Evolutionary conservation across 2,113 vertebrate genomes (phyloP).

Genomic region (Probosciger aterrimus): DNA sequence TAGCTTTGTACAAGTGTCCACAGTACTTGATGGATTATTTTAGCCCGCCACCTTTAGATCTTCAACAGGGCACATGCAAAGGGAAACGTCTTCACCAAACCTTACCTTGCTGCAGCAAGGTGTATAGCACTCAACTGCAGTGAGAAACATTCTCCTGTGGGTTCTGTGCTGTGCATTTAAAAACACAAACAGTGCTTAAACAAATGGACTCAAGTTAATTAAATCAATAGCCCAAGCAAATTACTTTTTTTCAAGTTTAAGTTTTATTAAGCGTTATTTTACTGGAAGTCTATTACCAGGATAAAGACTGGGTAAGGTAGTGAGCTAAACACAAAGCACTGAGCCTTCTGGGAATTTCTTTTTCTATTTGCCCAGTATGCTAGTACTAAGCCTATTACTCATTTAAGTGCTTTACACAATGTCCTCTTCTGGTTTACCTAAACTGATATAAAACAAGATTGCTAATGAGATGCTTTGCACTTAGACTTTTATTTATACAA

Average conservation of each 20-base stretch:
- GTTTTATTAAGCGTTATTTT: constrained; percentile 69
- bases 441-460: not conserved
- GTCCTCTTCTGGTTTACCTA: not conserved
- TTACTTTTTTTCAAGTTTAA: constrained; percentile 59
- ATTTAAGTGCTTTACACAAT: not conserved
- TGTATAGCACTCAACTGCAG: not conserved
- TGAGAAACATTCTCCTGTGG: not conserved
- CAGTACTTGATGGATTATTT: not conserved
- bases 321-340: not conserved
- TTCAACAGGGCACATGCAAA: not conserved
- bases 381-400: not conserved
- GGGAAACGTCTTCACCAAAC: not conserved
- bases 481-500: not conserved
- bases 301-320: not conserved
- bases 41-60: not conserved
- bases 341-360: not conserved
- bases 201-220: constrained; percentile 63
- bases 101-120: not conserved
- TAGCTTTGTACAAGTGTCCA: not conserved
- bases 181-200: constrained; percentile 24
- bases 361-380: not conserved
- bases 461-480: not conserved
- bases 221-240: constrained; percentile 73
- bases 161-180: constrained; percentile 10
- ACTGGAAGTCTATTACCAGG: constrained; percentile 7